Percentiles rank a stretch among this genome's conserved stretches.
Evolutionary conservation across 2,888 invertebrate species (phyloP).

Genomic region (Torymus auratus): DNA sequence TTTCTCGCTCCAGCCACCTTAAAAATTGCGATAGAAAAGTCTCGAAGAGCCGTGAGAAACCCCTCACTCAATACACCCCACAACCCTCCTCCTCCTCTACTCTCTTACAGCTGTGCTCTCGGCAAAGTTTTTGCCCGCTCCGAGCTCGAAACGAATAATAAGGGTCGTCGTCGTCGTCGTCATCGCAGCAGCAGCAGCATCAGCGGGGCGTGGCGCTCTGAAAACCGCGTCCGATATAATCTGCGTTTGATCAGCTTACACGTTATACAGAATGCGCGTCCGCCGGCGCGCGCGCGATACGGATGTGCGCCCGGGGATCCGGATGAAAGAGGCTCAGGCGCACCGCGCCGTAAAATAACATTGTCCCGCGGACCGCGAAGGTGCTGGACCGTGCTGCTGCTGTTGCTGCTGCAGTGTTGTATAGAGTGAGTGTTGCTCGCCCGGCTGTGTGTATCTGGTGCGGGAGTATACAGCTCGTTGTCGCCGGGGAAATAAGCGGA

Average conservation of each 20-base stretch:
- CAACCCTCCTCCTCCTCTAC: neutral
- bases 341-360: conserved; percentile 76
- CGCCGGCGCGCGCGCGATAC: conserved; percentile 33
- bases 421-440: conserved; percentile 4
- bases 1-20: conserved; percentile 20
- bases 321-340: conserved; percentile 76
- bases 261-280: conserved; percentile 68
- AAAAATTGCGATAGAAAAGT: conserved; percentile 38
- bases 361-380: conserved; percentile 71
- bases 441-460: too few species aligned
- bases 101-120: conserved; percentile 42
- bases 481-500: too few species aligned
- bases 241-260: conserved; percentile 76
- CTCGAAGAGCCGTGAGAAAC: conserved; percentile 37
- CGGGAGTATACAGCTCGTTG: too few species aligned
- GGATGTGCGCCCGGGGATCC: conserved; percentile 65
- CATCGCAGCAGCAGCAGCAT: neutral
- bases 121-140: conserved; percentile 40
- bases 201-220: conserved; percentile 57
- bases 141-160: conserved; percentile 37
- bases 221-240: conserved; percentile 71
- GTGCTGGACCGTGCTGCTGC: conserved; percentile 58
- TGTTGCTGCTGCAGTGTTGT: neutral
- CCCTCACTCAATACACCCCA: neutral
- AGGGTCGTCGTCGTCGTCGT: neutral